Evolutionary conservation across 2,797 vertebrate species (phyloP), one percentile per base, ranked within the genome.

Genomic region (Parauchenoglanis ngamensis): DNA sequence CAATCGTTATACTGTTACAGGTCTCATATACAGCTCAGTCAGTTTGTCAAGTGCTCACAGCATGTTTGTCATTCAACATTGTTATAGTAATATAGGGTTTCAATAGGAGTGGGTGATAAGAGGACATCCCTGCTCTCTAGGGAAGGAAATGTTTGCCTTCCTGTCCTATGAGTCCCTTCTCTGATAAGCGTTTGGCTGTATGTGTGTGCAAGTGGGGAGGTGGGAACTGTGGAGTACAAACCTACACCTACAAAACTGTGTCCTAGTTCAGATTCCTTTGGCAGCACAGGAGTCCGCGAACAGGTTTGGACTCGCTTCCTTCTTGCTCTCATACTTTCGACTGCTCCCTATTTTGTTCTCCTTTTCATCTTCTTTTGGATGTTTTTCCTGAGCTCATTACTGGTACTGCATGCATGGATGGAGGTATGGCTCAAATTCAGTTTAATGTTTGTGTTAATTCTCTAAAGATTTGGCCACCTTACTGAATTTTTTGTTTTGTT

Each of bases 251-350:
- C 59, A 57, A 21, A 44, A 75, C 59, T 46, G 61, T 77, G 65
- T 85, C 84, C 90, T 88, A 90, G 86, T 81, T 90, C 65, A 8
- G 85, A 86, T 86, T 90, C 77, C 83, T 91, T 91, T 85, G 70
- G 84, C 90, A 46, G 87, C 86, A 87, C 1, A 81, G 87, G 86
- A 85, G 87, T 84, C 35, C 28, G 5, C 19, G 82, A 90, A 86
- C 95, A 94, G 92, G 95, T 95, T 88, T 46, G 86, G 90, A 84
- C 94, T 91, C 87, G 94, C 72, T 89, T 91, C 90, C 91, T 91
- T 90, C 91, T 91, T 92, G 90, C 79, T 87, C 79, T 11, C 31
- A 7, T 54, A 23, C 54, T 78, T 83, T 78, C 7, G 2, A 31
- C 68, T 31, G 68, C 73, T 84, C 79, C 70, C 49, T 86, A 25